Evolutionary conservation across 2,888 invertebrate genomes (phyloP), one percentile per base, ranked within the genome.

Genomic region (Liopterus haemorrhoidalis): DNA sequence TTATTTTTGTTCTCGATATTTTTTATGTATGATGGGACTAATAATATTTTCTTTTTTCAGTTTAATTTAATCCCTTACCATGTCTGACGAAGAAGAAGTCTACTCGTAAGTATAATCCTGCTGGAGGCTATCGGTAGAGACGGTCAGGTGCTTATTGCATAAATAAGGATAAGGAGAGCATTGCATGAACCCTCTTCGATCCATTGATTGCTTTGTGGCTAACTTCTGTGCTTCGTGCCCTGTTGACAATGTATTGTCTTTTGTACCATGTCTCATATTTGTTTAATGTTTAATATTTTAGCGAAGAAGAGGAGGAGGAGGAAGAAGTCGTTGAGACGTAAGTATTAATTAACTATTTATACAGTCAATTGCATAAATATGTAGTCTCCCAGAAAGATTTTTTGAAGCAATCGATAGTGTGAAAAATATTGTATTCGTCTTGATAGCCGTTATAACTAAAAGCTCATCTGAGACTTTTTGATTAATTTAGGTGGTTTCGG

Each of bases 11-110:
- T n/a, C n/a, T n/a, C n/a, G n/a, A n/a, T n/a, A n/a, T n/a, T n/a
- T n/a, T n/a, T n/a, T n/a, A n/a, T n/a, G n/a, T n/a, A n/a, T n/a
- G n/a, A n/a, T n/a, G n/a, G n/a, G n/a, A n/a, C 14, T 36, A 41
- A 24, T 43, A 12, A 32, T 49, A 44, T 54, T 57, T 54, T 57
- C 59, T 61, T 56, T 60, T 57, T 64, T 61, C 76, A 78, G 78
- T 71, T 68, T 70, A 70, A 57, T 66, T 71, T 76, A 74, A 74
- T 67, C 68, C 71, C 69, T 72, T 71, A 74, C 72, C 79, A 90
- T 90, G 90, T 90, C 90, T 77, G 90, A 90, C 80, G 90, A 90
- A 72, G 90, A 90, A 75, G 89, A 89, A 79, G 76, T 76, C 66
- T 90, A 90, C 79, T 89, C 90, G 90, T 90, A 78, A 90, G 90